These are phyloP conservation scores for Atherinosoma microstoma DNA, from an alignment of 2,797 vertebrate genomes.

Conservation along the genomic window DNA sequence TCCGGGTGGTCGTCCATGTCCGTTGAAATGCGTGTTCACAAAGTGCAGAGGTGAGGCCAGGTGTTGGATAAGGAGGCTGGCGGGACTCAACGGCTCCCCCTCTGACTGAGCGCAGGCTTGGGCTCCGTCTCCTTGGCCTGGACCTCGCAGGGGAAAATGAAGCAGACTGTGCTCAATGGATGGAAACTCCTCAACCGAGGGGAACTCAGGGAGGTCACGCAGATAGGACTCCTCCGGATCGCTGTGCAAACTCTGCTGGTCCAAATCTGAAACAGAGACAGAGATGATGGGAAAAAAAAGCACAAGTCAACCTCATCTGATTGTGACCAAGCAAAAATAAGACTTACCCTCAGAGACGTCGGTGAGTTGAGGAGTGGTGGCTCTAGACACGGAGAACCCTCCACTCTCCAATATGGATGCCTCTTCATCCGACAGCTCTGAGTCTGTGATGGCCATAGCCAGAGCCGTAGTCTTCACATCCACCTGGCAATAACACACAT, in stretches of 20 bases:
- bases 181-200: conserved; percentile 87
- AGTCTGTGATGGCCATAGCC: conserved; percentile 98
- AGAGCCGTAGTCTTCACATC: conserved; percentile 96
- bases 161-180: conserved; percentile 82
- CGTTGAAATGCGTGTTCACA: conserved; percentile 98
- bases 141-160: conserved; percentile 72
- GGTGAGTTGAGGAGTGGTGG: conserved; percentile 94
- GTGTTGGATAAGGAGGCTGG: conserved; percentile 84
- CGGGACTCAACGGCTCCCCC: conserved; percentile 69
- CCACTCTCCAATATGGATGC: conserved; percentile 97
- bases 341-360: conserved; percentile 94
- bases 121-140: conserved; percentile 22
- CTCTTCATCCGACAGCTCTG: conserved; percentile 96
- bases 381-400: conserved; percentile 96
- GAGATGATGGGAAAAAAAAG: background rate
- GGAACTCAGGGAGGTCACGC: conserved; percentile 89
- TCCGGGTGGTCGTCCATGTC: conserved; percentile 72
- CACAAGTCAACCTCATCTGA: background rate
- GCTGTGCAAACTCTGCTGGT: conserved; percentile 93
- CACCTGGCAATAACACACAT: conserved; percentile 81
- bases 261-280: conserved; percentile 86
- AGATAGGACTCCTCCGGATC: conserved; percentile 91
- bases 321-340: background rate
- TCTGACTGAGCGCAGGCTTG: conserved; percentile 32
- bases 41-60: conserved; percentile 95